These are phyloP conservation scores for Formica exsecta DNA, from an alignment of 1,140 invertebrate species.

Conservation along the genomic window DNA sequence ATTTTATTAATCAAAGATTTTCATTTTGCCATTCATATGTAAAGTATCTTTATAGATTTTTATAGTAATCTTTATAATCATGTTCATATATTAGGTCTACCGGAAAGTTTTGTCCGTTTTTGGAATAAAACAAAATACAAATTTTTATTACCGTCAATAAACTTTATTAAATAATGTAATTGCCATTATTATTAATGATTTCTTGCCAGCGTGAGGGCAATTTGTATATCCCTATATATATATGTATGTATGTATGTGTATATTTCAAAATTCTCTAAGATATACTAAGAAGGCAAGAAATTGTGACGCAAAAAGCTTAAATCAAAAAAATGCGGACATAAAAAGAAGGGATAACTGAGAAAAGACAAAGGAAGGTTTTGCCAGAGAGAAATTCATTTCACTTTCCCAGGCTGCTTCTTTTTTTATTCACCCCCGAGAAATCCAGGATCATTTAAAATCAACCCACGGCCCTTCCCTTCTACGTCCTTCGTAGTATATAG, in stretches of 20 bases:
- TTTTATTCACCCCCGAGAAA: slow-evolving; percentile 75
- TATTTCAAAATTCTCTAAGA: not conserved
- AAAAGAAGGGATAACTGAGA: slow-evolving; percentile 2
- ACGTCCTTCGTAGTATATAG: slow-evolving; percentile 61
- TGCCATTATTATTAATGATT: too few species aligned
- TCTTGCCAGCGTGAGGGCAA: too few species aligned
- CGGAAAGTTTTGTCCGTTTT: too few species aligned
- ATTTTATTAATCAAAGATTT: not conserved
- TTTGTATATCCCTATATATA: too few species aligned
- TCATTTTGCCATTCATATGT: too few species aligned
- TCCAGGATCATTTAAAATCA: slow-evolving; percentile 78
- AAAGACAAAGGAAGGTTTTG: slow-evolving; percentile 39
- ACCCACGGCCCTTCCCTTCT: slow-evolving; percentile 65
- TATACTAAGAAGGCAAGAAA: not conserved
- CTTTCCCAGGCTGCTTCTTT: slow-evolving; percentile 67
- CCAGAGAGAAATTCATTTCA: slow-evolving; percentile 75
- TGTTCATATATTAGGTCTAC: too few species aligned
- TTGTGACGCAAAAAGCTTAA: not conserved
- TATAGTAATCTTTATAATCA: not conserved
- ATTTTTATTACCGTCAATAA: too few species aligned
- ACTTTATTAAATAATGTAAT: too few species aligned
- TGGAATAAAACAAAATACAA: too few species aligned
- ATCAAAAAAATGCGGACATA: not conserved
- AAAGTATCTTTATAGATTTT: not conserved
- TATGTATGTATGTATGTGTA: too few species aligned